Conservation (phyloP, 2,797 vertebrate genomes). For the Chaetodon trifasciatus region DNA sequence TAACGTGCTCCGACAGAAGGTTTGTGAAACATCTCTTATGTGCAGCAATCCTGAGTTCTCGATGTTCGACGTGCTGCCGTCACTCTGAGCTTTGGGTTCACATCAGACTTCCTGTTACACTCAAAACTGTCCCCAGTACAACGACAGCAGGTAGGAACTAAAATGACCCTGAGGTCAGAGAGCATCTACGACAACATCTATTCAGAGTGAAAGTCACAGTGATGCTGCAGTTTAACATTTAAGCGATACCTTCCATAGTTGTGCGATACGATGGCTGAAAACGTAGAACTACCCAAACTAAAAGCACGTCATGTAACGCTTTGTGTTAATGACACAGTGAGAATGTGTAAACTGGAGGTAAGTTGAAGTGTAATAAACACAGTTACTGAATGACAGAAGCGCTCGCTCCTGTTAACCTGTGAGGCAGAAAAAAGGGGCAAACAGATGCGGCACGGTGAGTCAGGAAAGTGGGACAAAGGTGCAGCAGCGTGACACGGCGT, state of each 20-base stretch:
- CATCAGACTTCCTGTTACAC: neutral
- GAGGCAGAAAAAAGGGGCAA: neutral
- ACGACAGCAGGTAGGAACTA: neutral
- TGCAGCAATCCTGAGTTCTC: too few relatives aligned
- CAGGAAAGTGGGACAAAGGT: slow-evolving; percentile 20
- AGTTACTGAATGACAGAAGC: too few relatives aligned
- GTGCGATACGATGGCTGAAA: neutral
- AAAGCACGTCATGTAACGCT: neutral
- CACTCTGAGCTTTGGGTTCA: neutral
- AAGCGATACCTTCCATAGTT: too few relatives aligned
- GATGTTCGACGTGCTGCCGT: too few relatives aligned
- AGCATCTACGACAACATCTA: too few relatives aligned
- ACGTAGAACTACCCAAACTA: neutral
- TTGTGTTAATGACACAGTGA: too few relatives aligned
- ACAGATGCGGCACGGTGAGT: slow-evolving; percentile 9
- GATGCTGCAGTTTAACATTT: too few relatives aligned
- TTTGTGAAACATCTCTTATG: too few relatives aligned
- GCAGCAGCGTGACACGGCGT: slow-evolving; percentile 17
- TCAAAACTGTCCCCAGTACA: neutral
- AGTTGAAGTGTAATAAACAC: neutral
- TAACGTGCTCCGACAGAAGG: too few relatives aligned
- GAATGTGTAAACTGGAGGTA: too few relatives aligned
- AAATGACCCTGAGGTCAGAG: neutral
- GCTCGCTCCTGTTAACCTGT: neutral
- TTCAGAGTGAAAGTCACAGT: too few relatives aligned